Conservation (phyloP, 1,140 invertebrate genomes). For the Neuroterus valhalla region DNA sequence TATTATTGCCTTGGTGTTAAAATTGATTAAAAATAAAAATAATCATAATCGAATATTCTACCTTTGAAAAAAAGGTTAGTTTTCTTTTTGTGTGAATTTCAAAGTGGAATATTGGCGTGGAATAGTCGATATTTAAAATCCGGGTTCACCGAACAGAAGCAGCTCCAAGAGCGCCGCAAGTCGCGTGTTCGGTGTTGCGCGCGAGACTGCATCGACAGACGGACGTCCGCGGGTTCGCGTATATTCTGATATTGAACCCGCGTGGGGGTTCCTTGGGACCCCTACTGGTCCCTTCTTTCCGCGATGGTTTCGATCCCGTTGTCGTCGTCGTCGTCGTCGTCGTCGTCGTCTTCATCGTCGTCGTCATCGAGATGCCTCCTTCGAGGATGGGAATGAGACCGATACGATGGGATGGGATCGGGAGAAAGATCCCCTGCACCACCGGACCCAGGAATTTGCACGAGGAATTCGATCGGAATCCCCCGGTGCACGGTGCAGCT, state of each 20-base stretch:
- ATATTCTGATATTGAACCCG: conserved; percentile 38
- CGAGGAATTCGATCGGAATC: conserved; percentile 47
- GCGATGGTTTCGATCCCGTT: conserved; percentile 33
- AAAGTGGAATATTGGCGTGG: conserved; percentile 35
- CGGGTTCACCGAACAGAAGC: conserved; percentile 8
- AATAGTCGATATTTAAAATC: conserved; percentile 25
- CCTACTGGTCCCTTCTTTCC: conserved; percentile 50
- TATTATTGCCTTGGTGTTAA: background rate
- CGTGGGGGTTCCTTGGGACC: conserved; percentile 48
- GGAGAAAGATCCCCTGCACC: conserved; percentile 28
- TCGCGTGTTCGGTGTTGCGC: conserved; percentile 60
- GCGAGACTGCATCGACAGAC: conserved; percentile 63
- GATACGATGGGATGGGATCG: background rate
- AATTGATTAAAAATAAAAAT: too few species aligned
- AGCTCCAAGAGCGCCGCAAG: conserved; percentile 32
- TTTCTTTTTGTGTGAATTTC: background rate
- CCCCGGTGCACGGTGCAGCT: conserved; percentile 38
- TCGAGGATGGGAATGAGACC: background rate
- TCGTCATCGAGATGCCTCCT: conserved; percentile 13
- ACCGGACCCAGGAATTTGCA: conserved; percentile 45
- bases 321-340: conserved; percentile 32
- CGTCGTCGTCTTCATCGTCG: conserved; percentile 31
- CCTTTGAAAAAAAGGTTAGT: too few species aligned
- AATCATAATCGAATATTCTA: too few species aligned
- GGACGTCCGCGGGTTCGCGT: conserved; percentile 58